Evolutionary conservation across 2,888 invertebrate species (phyloP).

Genomic region (Cataglyphis albicans): DNA sequence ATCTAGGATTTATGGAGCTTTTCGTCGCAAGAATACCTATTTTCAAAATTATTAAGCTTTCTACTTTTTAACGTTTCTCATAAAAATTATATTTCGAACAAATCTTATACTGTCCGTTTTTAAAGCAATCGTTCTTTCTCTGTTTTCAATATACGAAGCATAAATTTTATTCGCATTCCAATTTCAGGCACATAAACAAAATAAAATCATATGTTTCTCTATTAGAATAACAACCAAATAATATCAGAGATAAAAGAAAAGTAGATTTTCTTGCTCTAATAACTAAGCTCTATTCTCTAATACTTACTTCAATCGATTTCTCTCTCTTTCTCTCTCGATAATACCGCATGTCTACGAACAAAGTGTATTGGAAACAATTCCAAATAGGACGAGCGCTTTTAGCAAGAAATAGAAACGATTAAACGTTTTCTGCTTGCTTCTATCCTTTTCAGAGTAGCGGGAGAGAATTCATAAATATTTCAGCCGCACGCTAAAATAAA

Average conservation of each 20-base stretch:
- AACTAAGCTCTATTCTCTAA: neutral
- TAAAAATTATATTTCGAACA: neutral
- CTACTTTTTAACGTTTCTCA: neutral
- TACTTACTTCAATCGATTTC: neutral
- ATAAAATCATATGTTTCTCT: neutral
- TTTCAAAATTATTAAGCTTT: neutral
- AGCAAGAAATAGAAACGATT: conserved; percentile 7
- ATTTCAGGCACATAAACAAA: neutral
- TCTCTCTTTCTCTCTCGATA: neutral
- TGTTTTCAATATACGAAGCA: neutral
- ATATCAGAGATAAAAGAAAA: neutral
- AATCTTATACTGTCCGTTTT: neutral
- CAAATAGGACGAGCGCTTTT: conserved; percentile 1
- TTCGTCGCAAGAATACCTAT: neutral
- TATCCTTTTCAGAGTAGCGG: conserved; percentile 60
- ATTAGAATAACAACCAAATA: neutral
- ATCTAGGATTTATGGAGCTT: neutral
- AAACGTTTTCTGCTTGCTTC: conserved; percentile 51
- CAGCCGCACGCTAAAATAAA: conserved; percentile 76
- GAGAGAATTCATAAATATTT: conserved; percentile 79
- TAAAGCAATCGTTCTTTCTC: neutral
- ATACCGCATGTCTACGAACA: neutral
- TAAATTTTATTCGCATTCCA: neutral
- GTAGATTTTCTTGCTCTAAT: neutral
- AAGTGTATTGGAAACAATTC: conserved; percentile 24